Percentiles rank a stretch among this genome's conserved stretches.
These are phyloP conservation scores for Lagopus leucura DNA, from an alignment of 2,113 vertebrate genomes.

Conservation along the genomic window DNA sequence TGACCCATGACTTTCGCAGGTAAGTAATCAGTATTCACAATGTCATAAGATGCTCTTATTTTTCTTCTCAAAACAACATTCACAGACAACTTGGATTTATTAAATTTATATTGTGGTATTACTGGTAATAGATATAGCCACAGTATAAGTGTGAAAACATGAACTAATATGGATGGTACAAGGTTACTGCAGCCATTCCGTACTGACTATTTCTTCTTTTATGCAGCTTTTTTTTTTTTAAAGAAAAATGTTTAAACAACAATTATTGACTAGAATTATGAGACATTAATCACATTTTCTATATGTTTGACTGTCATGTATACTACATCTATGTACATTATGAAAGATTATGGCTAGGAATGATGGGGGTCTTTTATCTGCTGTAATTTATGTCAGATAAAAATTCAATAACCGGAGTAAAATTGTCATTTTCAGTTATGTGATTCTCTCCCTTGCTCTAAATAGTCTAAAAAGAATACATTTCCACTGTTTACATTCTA, in stretches of 20 bases:
- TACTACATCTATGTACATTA: background rate
- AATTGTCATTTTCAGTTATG: background rate
- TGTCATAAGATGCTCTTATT: background rate
- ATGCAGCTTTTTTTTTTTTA: background rate
- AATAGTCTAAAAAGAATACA: background rate
- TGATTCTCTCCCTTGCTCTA: background rate
- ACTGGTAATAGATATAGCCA: background rate
- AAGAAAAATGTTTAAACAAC: background rate
- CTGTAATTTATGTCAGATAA: background rate
- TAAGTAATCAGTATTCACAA: background rate
- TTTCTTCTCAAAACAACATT: background rate
- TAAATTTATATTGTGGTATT: background rate
- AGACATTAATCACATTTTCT: background rate
- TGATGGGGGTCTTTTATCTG: background rate
- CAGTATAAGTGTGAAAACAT: background rate
- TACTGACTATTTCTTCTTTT: background rate
- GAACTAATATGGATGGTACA: rapidly evolving
- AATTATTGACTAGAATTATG: background rate
- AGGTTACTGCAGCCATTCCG: background rate
- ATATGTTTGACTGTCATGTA: background rate
- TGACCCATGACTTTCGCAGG: background rate
- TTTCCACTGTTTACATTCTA: background rate
- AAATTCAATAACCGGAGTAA: background rate
- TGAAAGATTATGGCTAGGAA: background rate
- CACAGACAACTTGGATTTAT: background rate